Percentiles rank a stretch among this genome's conserved stretches.
These are phyloP conservation scores for Odontamblyopus lacepedii DNA, from an alignment of 2,797 vertebrate species.

Conservation along the genomic window DNA sequence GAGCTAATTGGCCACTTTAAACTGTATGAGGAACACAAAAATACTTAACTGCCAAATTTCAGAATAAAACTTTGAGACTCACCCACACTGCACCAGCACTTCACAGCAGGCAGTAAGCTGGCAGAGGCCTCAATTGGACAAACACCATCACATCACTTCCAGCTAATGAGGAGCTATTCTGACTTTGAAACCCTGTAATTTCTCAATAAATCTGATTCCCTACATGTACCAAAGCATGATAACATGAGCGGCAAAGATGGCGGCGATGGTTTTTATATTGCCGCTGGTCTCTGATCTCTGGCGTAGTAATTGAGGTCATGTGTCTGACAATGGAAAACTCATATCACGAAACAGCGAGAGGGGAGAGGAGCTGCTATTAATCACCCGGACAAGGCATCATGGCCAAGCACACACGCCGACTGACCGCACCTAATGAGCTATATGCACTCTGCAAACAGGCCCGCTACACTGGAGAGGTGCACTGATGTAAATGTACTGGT, in stretches of 20 bases:
- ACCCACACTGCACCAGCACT: not conserved
- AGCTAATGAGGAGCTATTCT: conserved; percentile 8
- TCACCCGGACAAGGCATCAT: conserved; percentile 57
- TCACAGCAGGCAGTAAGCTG: not conserved
- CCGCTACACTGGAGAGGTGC: conserved; percentile 22
- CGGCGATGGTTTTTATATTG: conserved; percentile 12
- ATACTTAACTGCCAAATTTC: conserved; percentile 1
- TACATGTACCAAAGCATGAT: conserved; percentile 26
- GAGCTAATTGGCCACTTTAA: conserved; percentile 1
- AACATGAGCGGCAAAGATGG: conserved; percentile 11
- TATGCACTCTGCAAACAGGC: conserved; percentile 43
- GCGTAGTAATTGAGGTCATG: conserved; percentile 64
- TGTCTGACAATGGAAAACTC: conserved; percentile 64
- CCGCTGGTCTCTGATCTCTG: conserved; percentile 49
- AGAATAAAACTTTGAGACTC: not conserved
- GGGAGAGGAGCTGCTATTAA: conserved; percentile 59
- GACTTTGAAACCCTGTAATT: conserved; percentile 17
- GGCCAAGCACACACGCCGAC: conserved; percentile 19
- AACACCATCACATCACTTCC: not conserved
- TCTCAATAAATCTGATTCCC: conserved; percentile 18
- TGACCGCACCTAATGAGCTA: conserved; percentile 52
- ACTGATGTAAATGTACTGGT: conserved; percentile 14
- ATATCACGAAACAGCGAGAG: conserved; percentile 43
- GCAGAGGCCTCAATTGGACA: not conserved
- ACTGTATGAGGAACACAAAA: not conserved